These are phyloP conservation scores for Gouania willdenowi DNA, from an alignment of 2,797 vertebrate genomes.

Conservation along the genomic window DNA sequence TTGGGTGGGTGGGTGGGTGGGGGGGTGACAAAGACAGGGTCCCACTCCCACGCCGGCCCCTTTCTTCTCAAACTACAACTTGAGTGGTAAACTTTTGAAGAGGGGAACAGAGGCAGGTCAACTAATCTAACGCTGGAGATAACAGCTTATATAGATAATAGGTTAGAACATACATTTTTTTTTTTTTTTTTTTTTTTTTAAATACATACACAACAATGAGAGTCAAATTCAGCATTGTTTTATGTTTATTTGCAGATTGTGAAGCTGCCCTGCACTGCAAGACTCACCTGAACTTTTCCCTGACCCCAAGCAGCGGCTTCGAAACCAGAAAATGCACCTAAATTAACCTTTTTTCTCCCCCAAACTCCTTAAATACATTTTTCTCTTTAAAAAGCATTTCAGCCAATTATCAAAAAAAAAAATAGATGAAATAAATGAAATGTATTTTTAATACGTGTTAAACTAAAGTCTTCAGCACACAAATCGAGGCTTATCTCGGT, in stretches of 20 bases:
- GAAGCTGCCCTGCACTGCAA: constrained; percentile 15
- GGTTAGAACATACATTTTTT: not conserved
- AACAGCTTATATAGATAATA: too few species aligned
- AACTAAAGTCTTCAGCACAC: constrained; percentile 25
- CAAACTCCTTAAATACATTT: constrained; percentile 3
- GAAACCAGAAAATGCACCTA: constrained; percentile 26
- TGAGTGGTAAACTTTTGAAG: constrained; percentile 60
- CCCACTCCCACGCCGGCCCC: constrained; percentile 76
- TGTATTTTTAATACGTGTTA: constrained; percentile 18
- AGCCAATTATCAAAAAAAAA: not conserved
- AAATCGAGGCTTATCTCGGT: constrained; percentile 52
- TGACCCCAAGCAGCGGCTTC: constrained; percentile 48
- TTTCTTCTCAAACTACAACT: constrained; percentile 69
- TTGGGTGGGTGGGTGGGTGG: too few species aligned
- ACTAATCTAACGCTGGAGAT: constrained; percentile 19
- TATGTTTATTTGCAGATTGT: constrained; percentile 31
- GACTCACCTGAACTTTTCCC: constrained; percentile 57
- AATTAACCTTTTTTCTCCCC: constrained; percentile 17
- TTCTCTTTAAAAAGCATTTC: not conserved
- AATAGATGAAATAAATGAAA: constrained; percentile 14
- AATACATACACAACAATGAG: too few species aligned
- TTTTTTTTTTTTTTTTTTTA: constrained; percentile 8
- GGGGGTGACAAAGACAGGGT: constrained; percentile 71
- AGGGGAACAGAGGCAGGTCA: constrained; percentile 31
- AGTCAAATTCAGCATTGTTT: too few species aligned